Base-by-base conservation (phyloP, 2,113 vertebrate species). In the Cercocebus atys region DNA sequence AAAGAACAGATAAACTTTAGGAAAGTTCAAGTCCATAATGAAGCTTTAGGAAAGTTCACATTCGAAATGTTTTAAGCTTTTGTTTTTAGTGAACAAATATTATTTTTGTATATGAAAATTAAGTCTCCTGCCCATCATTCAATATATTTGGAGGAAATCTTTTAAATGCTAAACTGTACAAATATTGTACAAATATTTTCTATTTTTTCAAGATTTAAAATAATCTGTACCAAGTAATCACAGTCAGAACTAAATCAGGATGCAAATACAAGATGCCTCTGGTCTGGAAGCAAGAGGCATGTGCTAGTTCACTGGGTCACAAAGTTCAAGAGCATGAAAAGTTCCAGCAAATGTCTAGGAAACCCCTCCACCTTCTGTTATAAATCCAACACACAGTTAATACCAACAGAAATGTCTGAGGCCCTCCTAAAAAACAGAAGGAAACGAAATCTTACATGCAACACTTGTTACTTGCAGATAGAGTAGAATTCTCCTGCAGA, bases 401-500 rank as follows among this genome's bases (percentile, higher is more conserved):
- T 9, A 93, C 22, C 52, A 45, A 64, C 6, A 82, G 80, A 52
- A 93, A 78, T 6, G n/a, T 66, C 22, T 84, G 30, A 50, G 27
- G n/a, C 30, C 23, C 55, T 72, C 32, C 32, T 32, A 59, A 85
- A 85, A 84, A 73, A 47, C 52, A 9, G 55, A 96, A 95, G 17
- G 55, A 80, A 8, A 61, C 1, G 6, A 64, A 50, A 84, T 98
- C 99, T 99, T 99, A 99, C 99, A 99, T 99, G 99, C 99, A 99
- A 97, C 99, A 99, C 88, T 99, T 99, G 97, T 98, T 99, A 95
- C 99, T 99, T 61, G 98, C 83, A 95, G 99, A 98, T 85, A 99
- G 97, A 90, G 98, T 97, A 81, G 99, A 98, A 90, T 98, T 99
- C 88, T 99, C 99, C 95, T 99, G 99, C 83, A 99, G 89, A 52